phyloP scores from a whole-genome alignment of 2,888 invertebrate genomes.

The Adelognathus sp. region DNA sequence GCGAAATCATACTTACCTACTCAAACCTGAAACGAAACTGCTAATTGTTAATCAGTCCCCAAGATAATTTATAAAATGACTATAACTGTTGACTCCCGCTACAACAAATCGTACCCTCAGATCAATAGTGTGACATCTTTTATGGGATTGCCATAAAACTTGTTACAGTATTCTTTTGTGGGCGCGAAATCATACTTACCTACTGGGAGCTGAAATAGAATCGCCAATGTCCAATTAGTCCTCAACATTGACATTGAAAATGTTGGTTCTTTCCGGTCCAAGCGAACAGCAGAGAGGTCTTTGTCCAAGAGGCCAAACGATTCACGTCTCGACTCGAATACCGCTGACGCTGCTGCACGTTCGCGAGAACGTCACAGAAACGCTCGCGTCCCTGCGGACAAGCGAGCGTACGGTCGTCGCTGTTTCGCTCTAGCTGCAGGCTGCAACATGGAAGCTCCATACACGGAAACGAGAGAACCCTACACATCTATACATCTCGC shows the following conservation, averaged over 20 bases:
- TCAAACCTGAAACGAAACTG: too few relatives aligned
- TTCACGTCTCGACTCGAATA: neutral
- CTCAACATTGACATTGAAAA: conserved; percentile 1
- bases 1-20: too few relatives aligned
- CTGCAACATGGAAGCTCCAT: neutral
- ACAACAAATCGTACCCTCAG: too few relatives aligned
- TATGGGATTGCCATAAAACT: too few relatives aligned
- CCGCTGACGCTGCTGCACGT: neutral
- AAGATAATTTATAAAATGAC: too few relatives aligned
- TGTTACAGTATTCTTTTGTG: too few relatives aligned
- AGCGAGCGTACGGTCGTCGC: neutral
- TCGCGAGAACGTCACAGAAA: neutral
- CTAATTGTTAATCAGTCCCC: too few relatives aligned
- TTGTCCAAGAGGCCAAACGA: neutral
- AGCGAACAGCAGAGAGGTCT: neutral
- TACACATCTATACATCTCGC: neutral
- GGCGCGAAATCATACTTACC: too few relatives aligned
- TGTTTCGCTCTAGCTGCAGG: neutral
- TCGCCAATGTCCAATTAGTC: neutral
- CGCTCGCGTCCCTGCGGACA: neutral
- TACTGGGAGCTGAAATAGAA: too few relatives aligned
- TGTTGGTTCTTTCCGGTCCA: neutral
- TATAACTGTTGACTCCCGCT: too few relatives aligned
- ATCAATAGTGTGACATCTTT: too few relatives aligned
- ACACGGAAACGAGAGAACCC: neutral